These are phyloP conservation scores for Sebastes cheni DNA, from an alignment of 2,797 vertebrate genomes.

Conservation along the genomic window DNA sequence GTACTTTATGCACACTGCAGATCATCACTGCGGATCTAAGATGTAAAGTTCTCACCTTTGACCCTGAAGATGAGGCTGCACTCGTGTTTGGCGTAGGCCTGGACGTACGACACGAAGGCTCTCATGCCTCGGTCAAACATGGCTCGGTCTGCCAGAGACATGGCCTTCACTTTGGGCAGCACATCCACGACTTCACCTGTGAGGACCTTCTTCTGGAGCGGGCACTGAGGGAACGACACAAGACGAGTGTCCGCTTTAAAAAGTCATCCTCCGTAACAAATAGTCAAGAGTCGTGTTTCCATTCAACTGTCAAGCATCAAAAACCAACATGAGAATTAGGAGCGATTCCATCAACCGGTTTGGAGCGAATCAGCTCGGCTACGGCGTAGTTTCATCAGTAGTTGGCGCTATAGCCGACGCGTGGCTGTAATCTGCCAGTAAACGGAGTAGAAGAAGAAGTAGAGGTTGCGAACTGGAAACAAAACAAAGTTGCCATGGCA, in stretches of 20 bases:
- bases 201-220: slow-evolving; percentile 85
- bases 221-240: slow-evolving; percentile 82
- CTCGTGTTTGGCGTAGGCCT: slow-evolving; percentile 95
- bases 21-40: background rate
- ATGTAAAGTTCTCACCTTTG: slow-evolving; percentile 84
- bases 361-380: too few relatives aligned
- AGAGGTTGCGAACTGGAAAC: too few relatives aligned
- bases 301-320: too few relatives aligned
- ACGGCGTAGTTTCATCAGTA: too few relatives aligned
- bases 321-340: too few relatives aligned
- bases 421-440: too few relatives aligned
- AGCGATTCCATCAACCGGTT: too few relatives aligned
- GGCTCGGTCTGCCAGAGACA: slow-evolving; percentile 89
- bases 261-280: background rate
- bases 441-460: too few relatives aligned
- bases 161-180: slow-evolving; percentile 87
- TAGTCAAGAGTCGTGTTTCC: background rate
- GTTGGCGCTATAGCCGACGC: too few relatives aligned
- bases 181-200: slow-evolving; percentile 83
- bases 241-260: background rate
- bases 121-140: slow-evolving; percentile 92
- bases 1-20: background rate
- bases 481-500: too few relatives aligned
- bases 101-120: slow-evolving; percentile 92
- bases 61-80: slow-evolving; percentile 94